These are phyloP conservation scores for Leptoclinus maculatus DNA, from an alignment of 2,797 vertebrate genomes.

Conservation along the genomic window DNA sequence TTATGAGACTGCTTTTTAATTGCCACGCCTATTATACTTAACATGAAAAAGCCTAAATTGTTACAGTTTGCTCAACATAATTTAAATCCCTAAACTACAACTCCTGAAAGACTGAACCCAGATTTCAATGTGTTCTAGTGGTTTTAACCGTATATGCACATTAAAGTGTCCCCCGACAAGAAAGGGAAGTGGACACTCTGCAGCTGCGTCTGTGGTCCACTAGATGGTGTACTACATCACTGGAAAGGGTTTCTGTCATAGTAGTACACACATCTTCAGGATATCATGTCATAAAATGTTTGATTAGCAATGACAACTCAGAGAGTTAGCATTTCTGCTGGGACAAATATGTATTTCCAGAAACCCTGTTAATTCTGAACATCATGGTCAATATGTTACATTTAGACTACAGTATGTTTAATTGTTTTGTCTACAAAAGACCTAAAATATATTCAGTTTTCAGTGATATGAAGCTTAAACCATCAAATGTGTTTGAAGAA, in stretches of 20 bases:
- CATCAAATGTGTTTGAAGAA: too few species aligned
- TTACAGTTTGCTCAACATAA: background rate
- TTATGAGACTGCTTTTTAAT: background rate
- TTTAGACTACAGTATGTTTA: background rate
- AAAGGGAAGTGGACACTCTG: background rate
- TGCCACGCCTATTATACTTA: background rate
- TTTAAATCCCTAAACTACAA: background rate
- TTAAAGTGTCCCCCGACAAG: background rate
- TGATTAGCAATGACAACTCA: background rate
- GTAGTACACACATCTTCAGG: background rate
- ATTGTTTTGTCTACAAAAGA: background rate
- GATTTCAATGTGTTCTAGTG: background rate
- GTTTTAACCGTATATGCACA: background rate
- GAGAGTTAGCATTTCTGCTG: background rate
- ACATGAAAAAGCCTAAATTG: background rate
- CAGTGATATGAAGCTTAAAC: background rate
- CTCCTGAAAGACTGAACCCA: background rate
- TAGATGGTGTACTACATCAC: constrained; percentile 57
- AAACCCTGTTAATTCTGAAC: background rate
- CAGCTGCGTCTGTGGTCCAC: constrained; percentile 46
- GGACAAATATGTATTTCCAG: background rate
- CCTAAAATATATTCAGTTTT: background rate
- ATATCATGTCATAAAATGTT: background rate
- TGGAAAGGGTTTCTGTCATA: background rate
- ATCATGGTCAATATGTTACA: background rate